These are phyloP conservation scores for Yponomeuta plumbellus DNA, from an alignment of 2,888 invertebrate genomes.

Conservation along the genomic window DNA sequence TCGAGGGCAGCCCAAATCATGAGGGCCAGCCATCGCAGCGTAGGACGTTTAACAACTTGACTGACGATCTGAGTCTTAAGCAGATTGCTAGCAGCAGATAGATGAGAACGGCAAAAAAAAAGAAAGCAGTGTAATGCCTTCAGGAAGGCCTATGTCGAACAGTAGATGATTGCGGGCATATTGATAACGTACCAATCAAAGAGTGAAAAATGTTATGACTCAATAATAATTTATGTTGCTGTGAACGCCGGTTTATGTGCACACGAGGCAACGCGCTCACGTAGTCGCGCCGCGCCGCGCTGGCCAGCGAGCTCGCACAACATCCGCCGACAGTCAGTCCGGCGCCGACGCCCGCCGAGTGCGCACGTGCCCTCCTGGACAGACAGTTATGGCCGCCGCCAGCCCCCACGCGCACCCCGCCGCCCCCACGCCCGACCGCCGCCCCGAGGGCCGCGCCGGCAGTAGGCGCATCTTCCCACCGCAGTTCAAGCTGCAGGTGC, in stretches of 20 bases:
- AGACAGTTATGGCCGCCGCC: conserved; percentile 57
- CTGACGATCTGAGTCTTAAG: no score
- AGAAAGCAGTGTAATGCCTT: no score
- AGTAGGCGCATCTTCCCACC: conserved; percentile 92
- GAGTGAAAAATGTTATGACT: not conserved
- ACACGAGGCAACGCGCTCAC: conserved; percentile 68
- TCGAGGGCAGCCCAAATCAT: no score
- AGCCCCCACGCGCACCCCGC: conserved; percentile 58
- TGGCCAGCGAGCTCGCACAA: conserved; percentile 26
- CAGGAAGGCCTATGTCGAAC: no score
- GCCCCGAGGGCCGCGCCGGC: conserved; percentile 80
- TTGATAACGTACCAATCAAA: no score
- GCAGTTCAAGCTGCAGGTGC: conserved; percentile 91
- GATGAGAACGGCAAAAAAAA: no score
- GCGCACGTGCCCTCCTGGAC: conserved; percentile 44
- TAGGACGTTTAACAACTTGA: no score
- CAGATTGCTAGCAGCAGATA: no score
- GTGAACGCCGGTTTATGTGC: conserved; percentile 42
- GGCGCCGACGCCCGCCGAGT: conserved; percentile 70
- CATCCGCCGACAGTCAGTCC: conserved; percentile 78
- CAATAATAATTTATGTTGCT: conserved; percentile 24
- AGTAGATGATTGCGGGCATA: no score
- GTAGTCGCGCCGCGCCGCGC: conserved; percentile 31
- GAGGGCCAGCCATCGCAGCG: no score
- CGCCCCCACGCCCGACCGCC: conserved; percentile 68